Evolutionary conservation across 2,888 invertebrate genomes (phyloP).

Genomic region (Temnothorax unifasciatus): DNA sequence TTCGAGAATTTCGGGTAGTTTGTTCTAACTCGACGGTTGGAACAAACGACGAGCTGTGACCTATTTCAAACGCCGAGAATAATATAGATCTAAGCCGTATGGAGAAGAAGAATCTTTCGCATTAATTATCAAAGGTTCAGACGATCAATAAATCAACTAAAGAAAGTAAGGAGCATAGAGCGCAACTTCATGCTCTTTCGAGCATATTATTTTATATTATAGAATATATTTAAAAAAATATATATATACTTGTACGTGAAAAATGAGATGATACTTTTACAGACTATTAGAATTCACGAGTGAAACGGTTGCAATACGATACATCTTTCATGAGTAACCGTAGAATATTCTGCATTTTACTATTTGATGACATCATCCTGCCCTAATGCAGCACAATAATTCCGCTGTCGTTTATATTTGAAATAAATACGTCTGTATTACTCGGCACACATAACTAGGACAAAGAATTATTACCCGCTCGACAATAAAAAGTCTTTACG

Average conservation of each 20-base stretch:
- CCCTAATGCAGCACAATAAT: constrained; percentile 3
- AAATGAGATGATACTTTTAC: neutral
- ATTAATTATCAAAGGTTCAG: too few relatives aligned
- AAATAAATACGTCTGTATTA: constrained; percentile 13
- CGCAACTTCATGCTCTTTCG: neutral
- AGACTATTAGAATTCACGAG: neutral
- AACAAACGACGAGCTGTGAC: constrained; percentile 8
- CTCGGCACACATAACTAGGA: constrained; percentile 3
- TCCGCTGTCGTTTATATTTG: constrained; percentile 6
- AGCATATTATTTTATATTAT: constrained; percentile 8
- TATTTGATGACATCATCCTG: neutral
- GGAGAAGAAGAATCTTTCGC: neutral
- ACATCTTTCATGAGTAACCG: neutral
- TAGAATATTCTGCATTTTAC: neutral
- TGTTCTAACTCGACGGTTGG: neutral
- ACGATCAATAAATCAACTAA: too few relatives aligned
- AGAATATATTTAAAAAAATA: constrained; percentile 2
- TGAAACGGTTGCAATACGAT: neutral
- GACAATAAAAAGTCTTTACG: constrained; percentile 5
- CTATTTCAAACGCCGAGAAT: constrained; percentile 23
- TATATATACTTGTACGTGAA: neutral
- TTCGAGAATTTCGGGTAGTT: neutral
- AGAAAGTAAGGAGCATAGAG: too few relatives aligned
- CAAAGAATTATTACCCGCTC: constrained; percentile 20
- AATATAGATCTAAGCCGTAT: neutral